phyloP scores from a whole-genome alignment of 2,113 vertebrate species.

The Cardinalis cardinalis region DNA sequence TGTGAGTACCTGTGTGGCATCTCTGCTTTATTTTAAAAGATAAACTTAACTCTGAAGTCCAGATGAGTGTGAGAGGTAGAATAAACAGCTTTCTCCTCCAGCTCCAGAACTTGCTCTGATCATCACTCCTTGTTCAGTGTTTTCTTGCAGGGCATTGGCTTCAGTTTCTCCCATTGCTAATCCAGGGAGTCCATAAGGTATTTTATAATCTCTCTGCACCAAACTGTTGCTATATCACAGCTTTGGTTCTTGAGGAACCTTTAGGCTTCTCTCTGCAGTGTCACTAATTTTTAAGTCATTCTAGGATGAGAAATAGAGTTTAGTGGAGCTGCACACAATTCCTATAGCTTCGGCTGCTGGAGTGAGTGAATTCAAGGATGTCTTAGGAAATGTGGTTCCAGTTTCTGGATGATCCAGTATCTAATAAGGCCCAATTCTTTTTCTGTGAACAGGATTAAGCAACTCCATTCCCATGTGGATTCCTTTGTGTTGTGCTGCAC shows the following conservation, averaged over 20 bases:
- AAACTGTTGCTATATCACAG: neutral
- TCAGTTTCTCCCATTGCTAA: neutral
- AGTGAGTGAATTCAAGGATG: neutral
- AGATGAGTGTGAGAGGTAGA: neutral
- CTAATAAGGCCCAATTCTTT: neutral
- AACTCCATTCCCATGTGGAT: fast-evolving
- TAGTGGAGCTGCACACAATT: neutral
- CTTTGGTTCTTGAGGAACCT: neutral
- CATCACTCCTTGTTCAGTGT: neutral
- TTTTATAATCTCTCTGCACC: neutral
- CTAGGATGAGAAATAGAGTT: neutral
- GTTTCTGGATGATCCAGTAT: neutral
- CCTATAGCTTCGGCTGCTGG: neutral
- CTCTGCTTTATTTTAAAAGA: neutral
- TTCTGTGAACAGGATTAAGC: neutral
- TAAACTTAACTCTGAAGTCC: neutral
- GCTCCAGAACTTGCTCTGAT: neutral
- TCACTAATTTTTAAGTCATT: neutral
- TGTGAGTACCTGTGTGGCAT: neutral
- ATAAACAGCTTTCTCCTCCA: neutral
- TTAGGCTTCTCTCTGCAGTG: neutral
- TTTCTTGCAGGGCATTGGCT: neutral
- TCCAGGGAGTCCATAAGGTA: neutral
- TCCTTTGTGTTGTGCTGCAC: neutral
- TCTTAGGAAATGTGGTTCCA: neutral